phyloP scores from a whole-genome alignment of 2,888 invertebrate genomes.

The Dryobotodes eremita region DNA sequence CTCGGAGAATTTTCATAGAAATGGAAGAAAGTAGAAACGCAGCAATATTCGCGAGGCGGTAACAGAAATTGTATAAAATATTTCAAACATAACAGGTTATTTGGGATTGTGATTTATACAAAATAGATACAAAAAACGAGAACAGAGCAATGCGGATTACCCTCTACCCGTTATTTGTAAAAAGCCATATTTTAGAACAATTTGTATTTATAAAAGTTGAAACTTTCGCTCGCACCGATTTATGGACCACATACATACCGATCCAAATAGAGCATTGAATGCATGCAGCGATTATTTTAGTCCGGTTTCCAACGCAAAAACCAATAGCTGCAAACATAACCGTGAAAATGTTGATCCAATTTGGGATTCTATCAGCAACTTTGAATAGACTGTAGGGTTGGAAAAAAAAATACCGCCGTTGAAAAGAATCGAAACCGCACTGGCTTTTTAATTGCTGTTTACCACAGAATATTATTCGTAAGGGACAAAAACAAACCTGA shows the following conservation, averaged over 20 bases:
- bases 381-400: conserved; percentile 38
- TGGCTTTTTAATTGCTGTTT: conserved; percentile 26
- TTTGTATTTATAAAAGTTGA: conserved; percentile 32
- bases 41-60: conserved; percentile 1
- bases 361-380: conserved; percentile 55
- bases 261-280: conserved; percentile 25
- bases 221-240: conserved; percentile 21
- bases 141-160: neutral
- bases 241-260: conserved; percentile 29
- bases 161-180: conserved; percentile 7
- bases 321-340: conserved; percentile 33
- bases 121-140: conserved; percentile 7
- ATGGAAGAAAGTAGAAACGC: conserved; percentile 25
- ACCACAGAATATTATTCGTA: conserved; percentile 10
- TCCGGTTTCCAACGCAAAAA: conserved; percentile 29
- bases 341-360: conserved; percentile 58
- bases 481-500: conserved; percentile 14
- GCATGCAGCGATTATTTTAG: conserved; percentile 49
- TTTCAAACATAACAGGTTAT: conserved; percentile 4
- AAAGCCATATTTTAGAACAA: conserved; percentile 20
- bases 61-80: conserved; percentile 11
- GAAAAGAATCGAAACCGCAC: conserved; percentile 26
- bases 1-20: conserved; percentile 36
- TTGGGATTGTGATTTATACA: conserved; percentile 26
- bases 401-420: conserved; percentile 30